phyloP scores from a whole-genome alignment of 2,113 vertebrate species.

The Hiodon tergisus region DNA sequence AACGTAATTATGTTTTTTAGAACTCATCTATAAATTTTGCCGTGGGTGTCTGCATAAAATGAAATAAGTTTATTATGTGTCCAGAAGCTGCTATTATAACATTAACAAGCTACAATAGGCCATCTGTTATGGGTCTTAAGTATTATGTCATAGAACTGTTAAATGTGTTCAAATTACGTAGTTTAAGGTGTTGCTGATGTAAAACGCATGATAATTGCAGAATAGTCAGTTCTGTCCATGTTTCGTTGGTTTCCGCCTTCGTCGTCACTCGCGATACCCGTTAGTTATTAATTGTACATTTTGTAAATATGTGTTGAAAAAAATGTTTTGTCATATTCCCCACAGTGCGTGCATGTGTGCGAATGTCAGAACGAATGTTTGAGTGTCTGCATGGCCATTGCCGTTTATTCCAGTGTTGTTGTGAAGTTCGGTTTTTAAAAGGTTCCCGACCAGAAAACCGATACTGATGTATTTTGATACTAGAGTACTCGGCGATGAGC shows the following conservation, averaged over 20 bases:
- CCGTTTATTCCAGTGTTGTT: constrained; percentile 64
- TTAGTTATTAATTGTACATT: not conserved
- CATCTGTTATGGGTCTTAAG: constrained; percentile 3
- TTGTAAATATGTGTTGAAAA: constrained; percentile 17
- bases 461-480: constrained; percentile 82
- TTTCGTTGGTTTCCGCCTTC: not conserved
- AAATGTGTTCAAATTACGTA: constrained; percentile 8
- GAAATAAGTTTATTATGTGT: not conserved
- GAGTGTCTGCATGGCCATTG: constrained; percentile 30
- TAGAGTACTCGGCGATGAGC: constrained; percentile 51
- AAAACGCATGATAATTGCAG: constrained; percentile 19
- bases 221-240: constrained; percentile 1
- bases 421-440: constrained; percentile 96
- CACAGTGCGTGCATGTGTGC: not conserved
- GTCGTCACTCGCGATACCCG: not conserved
- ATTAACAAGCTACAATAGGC: not conserved
- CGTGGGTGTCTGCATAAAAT: too few relatives aligned
- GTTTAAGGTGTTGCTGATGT: constrained; percentile 13
- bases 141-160: constrained; percentile 19
- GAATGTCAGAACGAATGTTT: constrained; percentile 13
- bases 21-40: not conserved
- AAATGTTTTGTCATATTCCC: not conserved
- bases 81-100: constrained; percentile 17
- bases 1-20: constrained; percentile 33
- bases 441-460: constrained; percentile 80